Conservation (phyloP, 2,113 vertebrate genomes). For the Ptychochromis oligacanthus region DNA sequence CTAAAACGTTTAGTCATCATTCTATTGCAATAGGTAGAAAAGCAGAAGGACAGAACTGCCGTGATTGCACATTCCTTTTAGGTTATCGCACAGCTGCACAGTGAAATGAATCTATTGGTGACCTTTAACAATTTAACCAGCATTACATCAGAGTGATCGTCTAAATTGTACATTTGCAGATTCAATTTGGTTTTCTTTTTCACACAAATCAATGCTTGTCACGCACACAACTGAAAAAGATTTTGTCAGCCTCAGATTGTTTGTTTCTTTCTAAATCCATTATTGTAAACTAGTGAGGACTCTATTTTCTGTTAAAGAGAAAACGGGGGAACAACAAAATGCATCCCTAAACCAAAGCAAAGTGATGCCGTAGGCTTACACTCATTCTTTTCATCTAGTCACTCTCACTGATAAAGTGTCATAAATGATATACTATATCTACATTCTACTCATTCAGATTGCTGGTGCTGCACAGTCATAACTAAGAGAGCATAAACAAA, state of each 20-base stretch:
- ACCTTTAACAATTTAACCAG: slow-evolving; percentile 34
- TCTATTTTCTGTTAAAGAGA: slow-evolving; percentile 27
- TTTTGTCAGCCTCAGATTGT: neutral
- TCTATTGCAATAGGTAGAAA: slow-evolving; percentile 56
- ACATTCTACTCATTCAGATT: slow-evolving; percentile 79
- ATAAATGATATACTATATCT: slow-evolving; percentile 64
- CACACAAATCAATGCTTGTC: slow-evolving; percentile 48
- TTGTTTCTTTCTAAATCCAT: slow-evolving; percentile 19
- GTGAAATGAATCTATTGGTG: slow-evolving; percentile 42
- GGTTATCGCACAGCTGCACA: slow-evolving; percentile 46
- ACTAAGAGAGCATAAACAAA: slow-evolving; percentile 71
- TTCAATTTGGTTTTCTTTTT: slow-evolving; percentile 71
- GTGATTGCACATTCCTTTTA: slow-evolving; percentile 58
- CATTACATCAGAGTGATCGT: slow-evolving; percentile 42
- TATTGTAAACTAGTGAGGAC: slow-evolving; percentile 50
- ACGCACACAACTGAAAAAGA: slow-evolving; percentile 16
- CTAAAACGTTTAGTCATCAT: slow-evolving; percentile 33
- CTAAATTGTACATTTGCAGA: slow-evolving; percentile 41
- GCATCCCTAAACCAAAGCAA: slow-evolving; percentile 49
- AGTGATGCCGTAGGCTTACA: slow-evolving; percentile 38
- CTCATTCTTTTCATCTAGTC: slow-evolving; percentile 36
- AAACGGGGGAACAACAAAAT: slow-evolving; percentile 15
- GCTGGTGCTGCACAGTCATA: slow-evolving; percentile 79
- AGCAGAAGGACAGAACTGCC: slow-evolving; percentile 11
- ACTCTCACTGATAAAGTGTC: slow-evolving; percentile 62